Evolutionary conservation across 2,797 vertebrate genomes (phyloP), one percentile per base, ranked within the genome.

Genomic region (Euthynnus affinis): DNA sequence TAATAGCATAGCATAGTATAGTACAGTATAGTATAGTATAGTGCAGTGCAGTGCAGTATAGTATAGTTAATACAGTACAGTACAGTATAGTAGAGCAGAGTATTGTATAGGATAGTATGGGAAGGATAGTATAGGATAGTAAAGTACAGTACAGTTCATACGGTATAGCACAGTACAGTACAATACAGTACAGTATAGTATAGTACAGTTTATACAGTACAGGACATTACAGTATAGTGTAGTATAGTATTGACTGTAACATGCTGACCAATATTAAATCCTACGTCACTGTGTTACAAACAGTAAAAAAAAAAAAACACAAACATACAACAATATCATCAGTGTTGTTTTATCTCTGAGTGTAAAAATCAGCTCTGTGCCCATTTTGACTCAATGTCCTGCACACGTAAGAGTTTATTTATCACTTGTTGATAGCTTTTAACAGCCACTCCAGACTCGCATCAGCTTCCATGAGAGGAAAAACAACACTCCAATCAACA

Each of bases 401-500:
- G 34, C 10, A 20, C 32, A 42, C n/a, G 23, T n/a, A 23, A 12
- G 4, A 17, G 37, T 56, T 68, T 48, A 74, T 51, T 71, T 46
- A 56, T 46, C 5, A 66, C 37, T 61, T 8, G 37, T 22, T 63
- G 62, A 65, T 53, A 2, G 51, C 20, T 34, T 51, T 23, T 15
- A 64, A 49, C 49, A 51, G 23, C 46, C 17, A 34, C 71, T 57
- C 4, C 59, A 80, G 46, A 46, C 25, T 27, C 18, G 3, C 14
- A 49, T 51, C 61, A 68, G 68, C 32, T 59, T 14, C 60, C 48
- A 8, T 2, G 42, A 76, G 75, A 52, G 22, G 27, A 58, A 37
- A 71, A 76, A 40, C 64, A 65, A 20, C 67, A 29, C 56, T 40
- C n/a, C 55, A 64, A 67, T 74, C 77, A 81, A 63, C 70, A 51